A percentile compares a stretch with the other conserved stretches of the same genome.
phyloP scores from a whole-genome alignment of 2,888 invertebrate species.

The Aromia moschata region DNA sequence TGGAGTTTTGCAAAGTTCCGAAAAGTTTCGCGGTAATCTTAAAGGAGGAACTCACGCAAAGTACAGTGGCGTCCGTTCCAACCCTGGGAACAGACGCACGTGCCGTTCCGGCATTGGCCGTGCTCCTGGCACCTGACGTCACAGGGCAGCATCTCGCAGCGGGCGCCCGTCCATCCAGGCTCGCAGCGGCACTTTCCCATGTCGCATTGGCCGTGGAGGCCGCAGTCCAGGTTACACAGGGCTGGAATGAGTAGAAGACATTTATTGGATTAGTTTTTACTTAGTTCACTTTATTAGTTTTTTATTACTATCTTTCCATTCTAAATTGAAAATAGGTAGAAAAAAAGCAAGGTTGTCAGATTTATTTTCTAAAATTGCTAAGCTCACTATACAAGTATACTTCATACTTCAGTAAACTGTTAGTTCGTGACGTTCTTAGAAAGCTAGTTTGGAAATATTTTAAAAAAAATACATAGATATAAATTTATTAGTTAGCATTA shows the following conservation, averaged over 20 bases:
- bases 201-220: slow-evolving; percentile 92
- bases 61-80: slow-evolving; percentile 99
- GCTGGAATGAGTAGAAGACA: slow-evolving; percentile 67
- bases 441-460: too few species aligned
- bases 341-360: too few species aligned
- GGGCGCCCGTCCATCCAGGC: slow-evolving; percentile 91
- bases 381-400: too few species aligned
- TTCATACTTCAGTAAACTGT: too few species aligned
- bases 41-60: slow-evolving; percentile 77
- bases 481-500: too few species aligned
- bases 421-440: too few species aligned
- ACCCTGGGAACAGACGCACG: slow-evolving; percentile 96
- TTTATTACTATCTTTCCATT: too few species aligned
- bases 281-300: too few species aligned
- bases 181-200: slow-evolving; percentile 91
- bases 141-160: slow-evolving; percentile 92
- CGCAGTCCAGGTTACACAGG: slow-evolving; percentile 92
- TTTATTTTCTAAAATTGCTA: too few species aligned
- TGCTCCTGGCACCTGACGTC: slow-evolving; percentile 92
- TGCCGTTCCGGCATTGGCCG: slow-evolving; percentile 97
- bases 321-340: too few species aligned
- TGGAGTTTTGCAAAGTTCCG: slow-evolving; percentile 30
- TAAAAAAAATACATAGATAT: too few species aligned
- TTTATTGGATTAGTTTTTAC: too few species aligned
- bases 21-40: slow-evolving; percentile 11